phyloP scores from a whole-genome alignment of 1,140 invertebrate species.

The Sinonovacula constricta region DNA sequence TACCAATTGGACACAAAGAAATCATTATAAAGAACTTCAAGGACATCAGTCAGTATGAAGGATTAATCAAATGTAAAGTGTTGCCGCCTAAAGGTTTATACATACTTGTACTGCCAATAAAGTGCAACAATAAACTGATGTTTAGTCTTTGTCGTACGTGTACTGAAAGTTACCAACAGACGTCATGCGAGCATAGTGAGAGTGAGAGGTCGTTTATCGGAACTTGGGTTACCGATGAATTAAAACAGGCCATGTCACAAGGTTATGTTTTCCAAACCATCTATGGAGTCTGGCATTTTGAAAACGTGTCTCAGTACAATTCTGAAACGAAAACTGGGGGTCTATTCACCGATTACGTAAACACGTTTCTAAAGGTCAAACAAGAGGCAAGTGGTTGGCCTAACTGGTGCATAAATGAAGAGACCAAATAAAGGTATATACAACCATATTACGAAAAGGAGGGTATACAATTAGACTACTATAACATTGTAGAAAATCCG shows the following conservation, averaged over 20 bases:
- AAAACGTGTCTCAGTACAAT: neutral
- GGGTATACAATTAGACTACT: neutral
- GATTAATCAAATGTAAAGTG: conserved; percentile 2
- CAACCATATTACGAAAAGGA: neutral
- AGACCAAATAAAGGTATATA: neutral
- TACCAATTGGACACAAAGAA: neutral
- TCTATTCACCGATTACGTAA: neutral
- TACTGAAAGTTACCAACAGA: neutral
- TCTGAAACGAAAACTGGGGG: neutral
- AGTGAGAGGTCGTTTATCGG: neutral
- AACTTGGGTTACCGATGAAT: neutral
- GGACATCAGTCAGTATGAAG: neutral
- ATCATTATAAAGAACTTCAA: conserved; percentile 3
- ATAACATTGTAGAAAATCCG: neutral
- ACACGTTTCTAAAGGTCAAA: conserved; percentile 5
- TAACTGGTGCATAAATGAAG: neutral
- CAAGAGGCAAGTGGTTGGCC: conserved; percentile 11
- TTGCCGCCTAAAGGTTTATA: neutral
- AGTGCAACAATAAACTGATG: neutral
- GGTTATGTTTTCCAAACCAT: neutral
- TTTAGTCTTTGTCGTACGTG: neutral
- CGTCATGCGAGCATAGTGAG: neutral
- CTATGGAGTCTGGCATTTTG: conserved; percentile 8
- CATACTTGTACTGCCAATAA: neutral
- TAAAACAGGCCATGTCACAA: neutral